These are phyloP conservation scores for Amphibalanus amphitrite DNA, from an alignment of 1,140 invertebrate species.

Conservation along the genomic window DNA sequence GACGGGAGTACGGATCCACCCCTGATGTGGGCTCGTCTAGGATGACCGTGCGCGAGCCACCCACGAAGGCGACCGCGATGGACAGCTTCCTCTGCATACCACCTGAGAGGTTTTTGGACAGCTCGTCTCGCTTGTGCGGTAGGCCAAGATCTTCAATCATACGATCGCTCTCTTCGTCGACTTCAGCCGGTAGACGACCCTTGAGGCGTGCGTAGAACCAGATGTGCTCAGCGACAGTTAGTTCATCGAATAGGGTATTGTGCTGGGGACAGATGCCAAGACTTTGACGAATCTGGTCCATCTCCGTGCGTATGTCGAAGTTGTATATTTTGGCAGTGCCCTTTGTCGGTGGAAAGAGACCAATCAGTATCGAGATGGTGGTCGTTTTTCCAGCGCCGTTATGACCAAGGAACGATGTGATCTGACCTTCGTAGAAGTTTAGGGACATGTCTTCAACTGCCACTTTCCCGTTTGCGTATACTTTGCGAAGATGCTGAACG, in stretches of 20 bases:
- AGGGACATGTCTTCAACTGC: constrained; percentile 51
- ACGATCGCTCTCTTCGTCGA: constrained; percentile 18
- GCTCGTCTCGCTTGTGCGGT: constrained; percentile 27
- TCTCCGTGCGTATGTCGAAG: constrained; percentile 9
- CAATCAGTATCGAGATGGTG: constrained; percentile 23
- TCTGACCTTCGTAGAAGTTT: constrained; percentile 43
- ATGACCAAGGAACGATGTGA: constrained; percentile 38
- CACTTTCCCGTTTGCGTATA: constrained; percentile 6
- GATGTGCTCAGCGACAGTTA: constrained; percentile 36
- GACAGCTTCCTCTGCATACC: constrained; percentile 24
- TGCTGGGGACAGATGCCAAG: constrained; percentile 47
- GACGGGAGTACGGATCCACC: constrained; percentile 38
- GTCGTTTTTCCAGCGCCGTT: constrained; percentile 44
- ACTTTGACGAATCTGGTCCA: constrained; percentile 31
- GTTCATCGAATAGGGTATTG: constrained; percentile 40
- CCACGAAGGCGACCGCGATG: constrained; percentile 18
- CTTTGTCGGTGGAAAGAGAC: constrained; percentile 12
- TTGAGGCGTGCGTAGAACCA: constrained; percentile 30
- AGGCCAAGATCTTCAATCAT: constrained; percentile 35
- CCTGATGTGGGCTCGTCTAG: constrained; percentile 35
- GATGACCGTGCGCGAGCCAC: constrained; percentile 27
- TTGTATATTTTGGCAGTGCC: constrained; percentile 13
- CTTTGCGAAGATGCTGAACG: not conserved
- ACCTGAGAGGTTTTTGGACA: constrained; percentile 15
- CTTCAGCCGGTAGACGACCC: constrained; percentile 9